Base-by-base conservation (phyloP, 2,797 vertebrate genomes). In the Gymnodraco acuticeps region DNA sequence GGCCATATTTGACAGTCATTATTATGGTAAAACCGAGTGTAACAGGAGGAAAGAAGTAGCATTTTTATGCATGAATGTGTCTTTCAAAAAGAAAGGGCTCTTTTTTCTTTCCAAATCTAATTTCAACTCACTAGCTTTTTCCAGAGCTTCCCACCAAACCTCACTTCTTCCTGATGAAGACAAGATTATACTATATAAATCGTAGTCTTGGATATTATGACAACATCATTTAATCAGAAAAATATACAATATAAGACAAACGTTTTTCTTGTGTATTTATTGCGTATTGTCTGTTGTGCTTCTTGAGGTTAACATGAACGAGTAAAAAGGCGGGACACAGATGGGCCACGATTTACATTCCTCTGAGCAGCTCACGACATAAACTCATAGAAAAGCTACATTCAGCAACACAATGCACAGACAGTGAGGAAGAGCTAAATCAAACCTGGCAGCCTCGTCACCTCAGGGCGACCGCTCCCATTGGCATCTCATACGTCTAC, bases 381-480 rank as follows among this genome's bases (percentile, higher is more conserved):
- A 27, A 71, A 63, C 19, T 52, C 41, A 0, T 1, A 51, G 41
- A 42, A 51, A 58, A 38, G 9, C 55, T 63, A 5, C 38, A n/a
- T 64, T 48, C 61, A 70, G n/a, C 56, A n/a, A 13, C 61, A 80
- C 67, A 73, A 71, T 54, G 58, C 65, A 54, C 60, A 70, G 46
- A 47, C 27, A 16, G 27, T 46, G 20, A 23, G 73, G 38, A 63
- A 64, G 58, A 12, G 10, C 66, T 77, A 69, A 87, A 84, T 89
- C 76, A 81, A 83, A 77, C 78, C 67, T 59, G 75, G 58, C 71
- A 62, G 56, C 64, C 55, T 83, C 31, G n/a, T 65, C 50, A 82
- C 66, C 74, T 83, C 72, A 53, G 62, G 81, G 79, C 81, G 79
- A 63, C 71, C 38, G 58, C 70, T 74, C 51, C 42, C 7, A 0